Conservation (phyloP, 2,888 invertebrate genomes). For the Copidosoma aretas region DNA sequence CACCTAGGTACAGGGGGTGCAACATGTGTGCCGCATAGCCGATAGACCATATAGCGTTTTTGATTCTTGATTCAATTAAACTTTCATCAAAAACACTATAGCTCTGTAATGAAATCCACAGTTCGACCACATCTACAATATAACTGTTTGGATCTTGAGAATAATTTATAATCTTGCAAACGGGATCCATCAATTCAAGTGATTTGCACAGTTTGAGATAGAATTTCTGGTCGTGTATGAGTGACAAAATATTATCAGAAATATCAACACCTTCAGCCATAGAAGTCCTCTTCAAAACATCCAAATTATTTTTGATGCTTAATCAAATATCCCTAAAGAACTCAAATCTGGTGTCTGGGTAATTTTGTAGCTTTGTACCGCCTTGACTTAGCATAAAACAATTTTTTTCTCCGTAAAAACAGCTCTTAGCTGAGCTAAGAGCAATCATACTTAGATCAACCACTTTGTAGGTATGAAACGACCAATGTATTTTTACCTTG, state of each 20-base stretch:
- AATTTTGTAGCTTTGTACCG: constrained; percentile 3
- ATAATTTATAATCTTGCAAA: not conserved
- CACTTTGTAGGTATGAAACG: too few species aligned
- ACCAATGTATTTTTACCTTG: too few species aligned
- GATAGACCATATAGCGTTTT: constrained; percentile 7
- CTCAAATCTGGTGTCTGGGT: not conserved
- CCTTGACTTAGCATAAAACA: too few species aligned
- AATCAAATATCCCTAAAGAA: not conserved
- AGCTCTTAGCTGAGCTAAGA: too few species aligned
- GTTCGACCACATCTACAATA: constrained; percentile 7
- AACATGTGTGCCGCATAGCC: constrained; percentile 7
- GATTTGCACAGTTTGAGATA: not conserved
- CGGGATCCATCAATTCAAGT: not conserved
- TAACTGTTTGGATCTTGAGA: not conserved
- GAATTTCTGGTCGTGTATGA: too few species aligned
- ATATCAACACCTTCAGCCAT: too few species aligned
- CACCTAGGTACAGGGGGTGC: constrained; percentile 1
- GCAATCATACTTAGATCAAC: too few species aligned
- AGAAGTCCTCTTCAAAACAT: not conserved
- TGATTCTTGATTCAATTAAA: not conserved
- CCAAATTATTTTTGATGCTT: not conserved
- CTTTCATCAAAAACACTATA: not conserved
- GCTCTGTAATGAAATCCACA: not conserved
- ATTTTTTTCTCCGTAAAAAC: too few species aligned
- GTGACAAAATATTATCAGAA: too few species aligned